These are phyloP conservation scores for Halichoerus grypus DNA, from an alignment of 2,113 vertebrate species.

Conservation along the genomic window DNA sequence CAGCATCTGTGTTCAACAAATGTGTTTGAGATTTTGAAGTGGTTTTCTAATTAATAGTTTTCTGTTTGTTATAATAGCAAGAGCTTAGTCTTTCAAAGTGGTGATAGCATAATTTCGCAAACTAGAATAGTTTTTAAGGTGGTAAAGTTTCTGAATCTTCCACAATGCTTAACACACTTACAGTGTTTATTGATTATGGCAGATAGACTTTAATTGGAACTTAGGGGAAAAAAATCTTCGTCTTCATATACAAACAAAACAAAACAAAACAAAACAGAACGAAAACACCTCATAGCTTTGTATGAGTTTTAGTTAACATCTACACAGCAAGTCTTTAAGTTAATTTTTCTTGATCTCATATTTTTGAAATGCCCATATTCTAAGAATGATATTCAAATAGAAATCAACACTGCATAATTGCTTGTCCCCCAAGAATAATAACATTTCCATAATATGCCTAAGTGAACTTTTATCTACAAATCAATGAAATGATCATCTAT, in stretches of 20 bases:
- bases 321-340: neutral
- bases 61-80: neutral
- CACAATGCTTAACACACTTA: neutral
- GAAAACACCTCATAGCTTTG: neutral
- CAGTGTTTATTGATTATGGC: neutral
- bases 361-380: neutral
- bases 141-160: neutral
- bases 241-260: neutral
- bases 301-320: neutral
- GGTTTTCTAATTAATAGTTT: neutral
- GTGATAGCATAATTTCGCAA: neutral
- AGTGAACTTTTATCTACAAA: slow-evolving; percentile 51
- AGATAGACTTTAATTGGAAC: neutral
- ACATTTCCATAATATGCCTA: slow-evolving; percentile 31
- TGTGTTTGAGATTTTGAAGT: neutral
- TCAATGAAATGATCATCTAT: slow-evolving; percentile 47
- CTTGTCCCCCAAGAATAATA: neutral
- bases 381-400: neutral
- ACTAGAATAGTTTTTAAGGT: neutral
- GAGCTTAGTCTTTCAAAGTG: neutral
- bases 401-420: neutral
- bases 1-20: neutral
- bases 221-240: neutral
- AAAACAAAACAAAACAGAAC: neutral
- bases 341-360: neutral